phyloP scores from a whole-genome alignment of 2,797 vertebrate genomes.

The Gobionotothen gibberifrons region DNA sequence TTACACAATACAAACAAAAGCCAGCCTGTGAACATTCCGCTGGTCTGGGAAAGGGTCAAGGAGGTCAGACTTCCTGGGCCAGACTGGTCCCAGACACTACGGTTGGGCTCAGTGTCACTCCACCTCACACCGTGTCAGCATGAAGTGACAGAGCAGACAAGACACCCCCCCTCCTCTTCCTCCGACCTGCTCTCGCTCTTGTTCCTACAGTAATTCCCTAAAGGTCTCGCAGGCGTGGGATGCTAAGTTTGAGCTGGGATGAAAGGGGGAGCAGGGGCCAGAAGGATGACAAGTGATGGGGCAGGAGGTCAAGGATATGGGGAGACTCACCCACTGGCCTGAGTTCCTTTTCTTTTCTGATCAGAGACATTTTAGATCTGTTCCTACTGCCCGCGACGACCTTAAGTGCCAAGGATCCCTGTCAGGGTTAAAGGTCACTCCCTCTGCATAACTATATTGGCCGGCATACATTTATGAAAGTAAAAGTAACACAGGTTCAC shows the following conservation, averaged over 20 bases:
- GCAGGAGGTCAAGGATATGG: slow-evolving; percentile 68
- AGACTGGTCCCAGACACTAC: slow-evolving; percentile 72
- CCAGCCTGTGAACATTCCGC: slow-evolving; percentile 48
- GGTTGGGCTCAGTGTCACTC: slow-evolving; percentile 80
- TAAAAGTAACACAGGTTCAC: slow-evolving; percentile 35
- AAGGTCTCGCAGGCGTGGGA: slow-evolving; percentile 66
- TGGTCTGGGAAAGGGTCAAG: slow-evolving; percentile 57
- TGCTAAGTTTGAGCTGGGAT: slow-evolving; percentile 64
- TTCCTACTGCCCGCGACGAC: slow-evolving; percentile 86
- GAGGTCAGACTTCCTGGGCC: slow-evolving; percentile 71
- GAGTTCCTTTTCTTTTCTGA: slow-evolving; percentile 65
- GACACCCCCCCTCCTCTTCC: slow-evolving; percentile 35
- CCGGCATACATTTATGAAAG: slow-evolving; percentile 31
- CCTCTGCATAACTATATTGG: slow-evolving; percentile 44
- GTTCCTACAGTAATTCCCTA: slow-evolving; percentile 65
- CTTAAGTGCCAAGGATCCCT: slow-evolving; percentile 79
- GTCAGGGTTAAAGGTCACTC: slow-evolving; percentile 89
- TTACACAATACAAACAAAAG: slow-evolving; percentile 70
- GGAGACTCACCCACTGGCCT: slow-evolving; percentile 56
- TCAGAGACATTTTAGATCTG: slow-evolving; percentile 75
- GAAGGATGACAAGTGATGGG: slow-evolving; percentile 68
- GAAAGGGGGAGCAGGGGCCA: slow-evolving; percentile 63
- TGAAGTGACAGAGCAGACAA: slow-evolving; percentile 79
- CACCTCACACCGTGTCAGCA: slow-evolving; percentile 77
- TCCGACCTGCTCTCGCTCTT: slow-evolving; percentile 39